phyloP scores from a whole-genome alignment of 2,888 invertebrate genomes.

The Coleophora deauratella region DNA sequence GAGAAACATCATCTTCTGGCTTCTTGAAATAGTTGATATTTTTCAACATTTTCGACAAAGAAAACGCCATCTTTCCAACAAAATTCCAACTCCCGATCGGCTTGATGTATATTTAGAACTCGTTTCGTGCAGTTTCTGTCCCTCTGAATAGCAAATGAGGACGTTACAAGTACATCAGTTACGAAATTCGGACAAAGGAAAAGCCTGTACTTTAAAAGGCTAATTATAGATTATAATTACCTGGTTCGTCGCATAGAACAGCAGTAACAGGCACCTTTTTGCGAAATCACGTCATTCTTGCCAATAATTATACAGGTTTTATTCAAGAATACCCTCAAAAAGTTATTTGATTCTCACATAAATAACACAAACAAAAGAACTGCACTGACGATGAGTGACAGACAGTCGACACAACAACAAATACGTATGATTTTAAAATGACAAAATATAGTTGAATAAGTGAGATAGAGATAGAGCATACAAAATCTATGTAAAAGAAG shows the following conservation, averaged over 20 bases:
- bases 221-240: constrained; percentile 4
- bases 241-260: constrained; percentile 1
- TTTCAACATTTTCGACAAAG: constrained; percentile 57
- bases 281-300: constrained; percentile 29
- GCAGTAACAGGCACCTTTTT: constrained; percentile 17
- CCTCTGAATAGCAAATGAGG: no score
- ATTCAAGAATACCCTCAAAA: constrained; percentile 34
- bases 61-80: constrained; percentile 51
- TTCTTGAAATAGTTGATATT: constrained; percentile 62
- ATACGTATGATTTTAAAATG: no score
- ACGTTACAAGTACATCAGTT: no score
- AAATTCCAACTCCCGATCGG: not conserved
- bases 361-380: no score
- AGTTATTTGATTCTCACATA: constrained; percentile 1
- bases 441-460: no score
- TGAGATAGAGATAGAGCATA: no score
- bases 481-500: no score
- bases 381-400: no score
- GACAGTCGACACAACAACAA: no score
- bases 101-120: no score
- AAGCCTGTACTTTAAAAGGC: not conserved
- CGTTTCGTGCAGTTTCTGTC: no score
- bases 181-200: no score
- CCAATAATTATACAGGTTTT: constrained; percentile 14
- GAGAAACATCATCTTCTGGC: constrained; percentile 28